Percentiles rank a stretch among this genome's conserved stretches.
These are phyloP conservation scores for Cataglyphis cursor DNA, from an alignment of 2,888 invertebrate species.

Conservation along the genomic window DNA sequence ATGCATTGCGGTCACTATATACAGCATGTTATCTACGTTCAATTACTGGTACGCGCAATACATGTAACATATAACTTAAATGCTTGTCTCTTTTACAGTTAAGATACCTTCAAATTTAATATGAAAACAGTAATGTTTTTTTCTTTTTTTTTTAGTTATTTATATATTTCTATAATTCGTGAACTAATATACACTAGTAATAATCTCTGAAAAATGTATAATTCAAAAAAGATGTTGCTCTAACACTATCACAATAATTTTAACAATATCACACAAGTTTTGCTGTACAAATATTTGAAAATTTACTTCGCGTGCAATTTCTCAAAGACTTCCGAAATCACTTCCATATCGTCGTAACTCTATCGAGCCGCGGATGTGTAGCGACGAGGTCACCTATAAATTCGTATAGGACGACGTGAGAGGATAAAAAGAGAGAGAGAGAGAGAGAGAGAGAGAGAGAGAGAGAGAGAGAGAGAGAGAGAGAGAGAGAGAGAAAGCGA, in stretches of 20 bases:
- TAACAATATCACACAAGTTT: background rate
- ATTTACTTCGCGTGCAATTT: slow-evolving; percentile 49
- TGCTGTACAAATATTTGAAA: slow-evolving; percentile 19
- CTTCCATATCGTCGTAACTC: slow-evolving; percentile 74
- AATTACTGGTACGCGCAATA: background rate
- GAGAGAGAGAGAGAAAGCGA: slow-evolving; percentile 7
- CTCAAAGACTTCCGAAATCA: slow-evolving; percentile 71
- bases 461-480: slow-evolving; percentile 3
- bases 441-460: slow-evolving; percentile 2
- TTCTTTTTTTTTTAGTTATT: background rate
- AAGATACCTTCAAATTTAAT: background rate
- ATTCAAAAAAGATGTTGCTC: background rate
- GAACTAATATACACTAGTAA: slow-evolving; percentile 9
- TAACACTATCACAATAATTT: background rate
- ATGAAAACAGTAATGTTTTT: no score
- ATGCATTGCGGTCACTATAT: slow-evolving; percentile 65
- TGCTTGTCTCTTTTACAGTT: background rate
- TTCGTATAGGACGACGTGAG: slow-evolving; percentile 59
- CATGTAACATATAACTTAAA: background rate
- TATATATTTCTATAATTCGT: background rate
- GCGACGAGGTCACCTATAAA: slow-evolving; percentile 75
- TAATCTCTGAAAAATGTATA: background rate
- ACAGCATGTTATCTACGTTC: slow-evolving; percentile 30
- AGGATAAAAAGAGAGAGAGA: slow-evolving; percentile 24
- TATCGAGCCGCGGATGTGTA: slow-evolving; percentile 74